Conservation (phyloP, 2,113 vertebrate species). For the Chiloscyllium plagiosum region DNA sequence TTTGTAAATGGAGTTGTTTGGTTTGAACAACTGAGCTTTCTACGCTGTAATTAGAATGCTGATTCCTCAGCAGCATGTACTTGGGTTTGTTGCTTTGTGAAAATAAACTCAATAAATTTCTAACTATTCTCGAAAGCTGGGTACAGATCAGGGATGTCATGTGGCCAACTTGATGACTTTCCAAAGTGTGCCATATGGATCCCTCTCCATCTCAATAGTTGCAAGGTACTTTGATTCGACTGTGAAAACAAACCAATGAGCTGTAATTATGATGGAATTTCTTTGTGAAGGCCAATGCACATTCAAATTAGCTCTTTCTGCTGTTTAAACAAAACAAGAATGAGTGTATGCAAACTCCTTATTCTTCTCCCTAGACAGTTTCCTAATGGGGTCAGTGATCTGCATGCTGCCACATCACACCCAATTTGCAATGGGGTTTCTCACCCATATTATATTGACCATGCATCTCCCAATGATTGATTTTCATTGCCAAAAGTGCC, state of each 20-base stretch:
- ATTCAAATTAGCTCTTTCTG: no score
- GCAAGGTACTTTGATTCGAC: neutral
- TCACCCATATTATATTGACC: neutral
- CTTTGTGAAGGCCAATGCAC: neutral
- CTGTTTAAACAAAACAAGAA: neutral
- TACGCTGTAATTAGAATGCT: neutral
- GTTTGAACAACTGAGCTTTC: neutral
- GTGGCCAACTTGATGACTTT: neutral
- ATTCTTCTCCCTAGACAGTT: neutral
- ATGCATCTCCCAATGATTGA: neutral
- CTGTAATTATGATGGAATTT: conserved; percentile 7
- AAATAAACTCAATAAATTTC: neutral
- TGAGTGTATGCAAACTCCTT: neutral
- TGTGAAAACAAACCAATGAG: no score
- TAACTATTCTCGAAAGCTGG: neutral
- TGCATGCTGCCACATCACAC: neutral
- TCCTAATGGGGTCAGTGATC: neutral
- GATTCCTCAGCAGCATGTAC: neutral
- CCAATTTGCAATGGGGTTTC: neutral
- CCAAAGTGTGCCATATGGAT: neutral
- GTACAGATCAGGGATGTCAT: neutral
- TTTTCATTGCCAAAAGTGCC: neutral
- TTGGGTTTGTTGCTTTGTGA: neutral
- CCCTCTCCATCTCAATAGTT: no score
- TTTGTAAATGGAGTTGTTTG: neutral